Evolutionary conservation across 2,797 vertebrate species (phyloP), one percentile per base, ranked within the genome.

Genomic region (Yasuhikotakia modesta): DNA sequence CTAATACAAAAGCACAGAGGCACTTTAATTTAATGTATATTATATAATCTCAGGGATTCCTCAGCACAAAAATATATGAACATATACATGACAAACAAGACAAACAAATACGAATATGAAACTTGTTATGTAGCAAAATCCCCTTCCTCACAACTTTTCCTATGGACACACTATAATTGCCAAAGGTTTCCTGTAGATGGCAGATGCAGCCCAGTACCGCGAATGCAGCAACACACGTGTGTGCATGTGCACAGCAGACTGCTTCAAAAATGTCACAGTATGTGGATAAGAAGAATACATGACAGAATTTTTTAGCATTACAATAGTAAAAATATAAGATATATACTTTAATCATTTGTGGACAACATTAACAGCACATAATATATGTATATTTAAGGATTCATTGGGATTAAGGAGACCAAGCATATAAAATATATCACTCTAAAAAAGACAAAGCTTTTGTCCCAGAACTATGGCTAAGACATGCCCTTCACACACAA

Each of bases 121-220:
- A 30, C 19, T 65, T 43, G 13, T 52, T 48, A 21, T 67, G 13
- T 35, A 57, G 21, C 63, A 76, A 67, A 45, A 58, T 58, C 52
- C 21, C 19, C 64, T 76, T 66, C 16, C 73, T 30, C 19, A 27
- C 6, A 14, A 19, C 17, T 8, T 75, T 27, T 45, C 43, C 35
- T 46, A 0, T 21, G 7, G n/a, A 57, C 39, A 58, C 30, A 35
- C 2, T 32, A 43, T 76, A 43, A 69, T 70, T 60, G 27, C 45
- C 50, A 35, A 69, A 22, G 0, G 10, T 30, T 69, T 69, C 55
- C 75, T 24, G n/a, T 50, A 76, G 74, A 69, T 46, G 74, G 65
- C 13, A 6, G 4, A 14, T n/a, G 19, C 35, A 10, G n/a, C 65
- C 46, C 5, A 69, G 24, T 22, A 13, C 24, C 7, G 16, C 32